These are phyloP conservation scores for Brachylomia viminalis DNA, from an alignment of 2,888 invertebrate genomes.

Conservation along the genomic window DNA sequence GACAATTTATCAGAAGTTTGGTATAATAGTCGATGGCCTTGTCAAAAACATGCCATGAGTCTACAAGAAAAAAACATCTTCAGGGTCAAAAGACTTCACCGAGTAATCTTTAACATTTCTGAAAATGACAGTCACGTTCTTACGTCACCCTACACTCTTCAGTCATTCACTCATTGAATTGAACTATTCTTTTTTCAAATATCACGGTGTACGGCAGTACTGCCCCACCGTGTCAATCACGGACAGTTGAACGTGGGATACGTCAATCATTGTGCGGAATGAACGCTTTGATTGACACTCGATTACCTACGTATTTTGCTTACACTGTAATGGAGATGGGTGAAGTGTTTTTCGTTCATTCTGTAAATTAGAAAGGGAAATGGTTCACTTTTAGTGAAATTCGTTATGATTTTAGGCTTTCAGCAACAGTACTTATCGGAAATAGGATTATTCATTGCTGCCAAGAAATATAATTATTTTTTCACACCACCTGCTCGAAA, in stretches of 20 bases:
- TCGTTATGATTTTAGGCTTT: not conserved
- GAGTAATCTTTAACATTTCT: not conserved
- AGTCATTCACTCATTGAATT: constrained; percentile 28
- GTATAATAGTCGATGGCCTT: not conserved
- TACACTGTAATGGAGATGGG: not conserved
- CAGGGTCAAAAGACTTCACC: not conserved
- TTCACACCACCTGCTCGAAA: no score
- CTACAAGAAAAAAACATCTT: not conserved
- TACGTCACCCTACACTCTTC: no score
- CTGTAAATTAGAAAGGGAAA: not conserved
- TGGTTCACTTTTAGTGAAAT: not conserved
- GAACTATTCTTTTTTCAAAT: constrained; percentile 27
- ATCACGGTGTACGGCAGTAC: constrained; percentile 19
- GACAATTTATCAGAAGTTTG: not conserved
- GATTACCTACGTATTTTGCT: constrained; percentile 42
- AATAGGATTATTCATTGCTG: not conserved
- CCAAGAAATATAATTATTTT: no score
- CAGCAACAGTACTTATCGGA: no score
- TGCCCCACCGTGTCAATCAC: constrained; percentile 48
- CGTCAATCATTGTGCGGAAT: constrained; percentile 51
- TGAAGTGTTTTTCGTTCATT: constrained; percentile 2
- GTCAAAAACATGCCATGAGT: not conserved
- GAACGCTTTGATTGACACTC: constrained; percentile 49
- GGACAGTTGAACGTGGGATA: constrained; percentile 21
- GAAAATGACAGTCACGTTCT: not conserved